Evolutionary conservation across 2,888 invertebrate genomes (phyloP), one percentile per base, ranked within the genome.

Genomic region (Serrognathus titanus): DNA sequence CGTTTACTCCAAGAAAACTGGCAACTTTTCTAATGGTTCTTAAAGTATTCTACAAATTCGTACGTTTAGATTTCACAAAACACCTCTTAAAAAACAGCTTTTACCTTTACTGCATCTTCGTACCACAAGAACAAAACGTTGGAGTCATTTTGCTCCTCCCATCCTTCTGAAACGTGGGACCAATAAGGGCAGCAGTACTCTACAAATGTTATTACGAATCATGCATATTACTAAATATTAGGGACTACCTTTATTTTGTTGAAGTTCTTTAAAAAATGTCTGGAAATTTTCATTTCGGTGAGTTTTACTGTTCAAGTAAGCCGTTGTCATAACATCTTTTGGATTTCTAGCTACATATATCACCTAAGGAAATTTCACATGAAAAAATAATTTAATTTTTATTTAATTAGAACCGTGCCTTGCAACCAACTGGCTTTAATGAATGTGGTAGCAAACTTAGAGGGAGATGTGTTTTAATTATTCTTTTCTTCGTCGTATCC

Each of bases 271-370:
- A 87, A 88, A 90, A 69, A 84, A 90, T 31, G 82, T 83, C 64
- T 82, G 79, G 64, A 89, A 89, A 68, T 87, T 85, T 6, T 31
- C 24, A 31, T 31, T 31, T 7, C 1, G 24, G 1, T 31, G 81
- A 59, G 86, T 84, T 1, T 85, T 75, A 49, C 85, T 80, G 72
- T 90, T 90, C 46, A 92, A 82, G 69, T 88, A 94, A 74, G 85
- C 92, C 0, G 94, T 94, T 0, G 93, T 89, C 0, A 85, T 87
- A 0, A 92, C 89, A 74, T 94, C 94, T 72, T 91, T 88, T 0
- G 94, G 92, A 76, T 94, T 90, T 54, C 94, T 81, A 0, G 90
- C 89, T 0, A 94, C 87, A 69, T 94, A 94, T 46, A 94, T 83
- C 16, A 92, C 79, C 83, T 88, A 75, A 24, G 79, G 48, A 31